phyloP scores from a whole-genome alignment of 37 sponge, comb jelly and placozoan genomes.

The Halichondria panicea region DNA sequence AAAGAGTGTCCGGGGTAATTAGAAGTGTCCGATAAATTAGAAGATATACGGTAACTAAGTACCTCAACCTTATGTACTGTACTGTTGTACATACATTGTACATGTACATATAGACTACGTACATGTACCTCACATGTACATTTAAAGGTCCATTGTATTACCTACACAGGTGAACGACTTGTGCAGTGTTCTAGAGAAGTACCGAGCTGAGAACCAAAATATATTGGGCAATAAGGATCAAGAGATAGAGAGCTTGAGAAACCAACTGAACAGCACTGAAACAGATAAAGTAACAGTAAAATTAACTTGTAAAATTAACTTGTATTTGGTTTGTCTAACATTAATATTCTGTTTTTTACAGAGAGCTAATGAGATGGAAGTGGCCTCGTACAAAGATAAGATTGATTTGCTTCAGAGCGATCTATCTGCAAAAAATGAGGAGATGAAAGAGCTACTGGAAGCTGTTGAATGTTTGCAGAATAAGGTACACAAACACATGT shows the following conservation, averaged over 20 bases:
- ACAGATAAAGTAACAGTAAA: constrained; percentile 6
- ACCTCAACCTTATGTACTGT: too few species aligned
- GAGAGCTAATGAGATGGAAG: not conserved
- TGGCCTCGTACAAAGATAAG: not conserved
- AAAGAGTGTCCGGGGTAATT: too few species aligned
- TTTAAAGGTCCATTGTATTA: too few species aligned
- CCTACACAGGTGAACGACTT: constrained; percentile 26
- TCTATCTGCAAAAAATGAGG: constrained; percentile 13
- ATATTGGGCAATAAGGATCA: constrained; percentile 37
- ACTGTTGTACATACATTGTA: too few species aligned
- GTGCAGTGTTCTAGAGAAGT: constrained; percentile 40
- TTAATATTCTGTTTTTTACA: constrained; percentile 2
- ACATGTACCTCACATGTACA: too few species aligned
- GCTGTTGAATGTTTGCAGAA: constrained; percentile 21
- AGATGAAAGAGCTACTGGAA: constrained; percentile 25
- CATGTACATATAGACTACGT: too few species aligned
- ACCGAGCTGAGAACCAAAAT: constrained; percentile 44
- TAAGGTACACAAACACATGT: too few species aligned
- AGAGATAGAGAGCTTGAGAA: constrained; percentile 26
- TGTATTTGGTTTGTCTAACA: not conserved
- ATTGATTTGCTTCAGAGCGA: not conserved
- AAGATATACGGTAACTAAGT: too few species aligned
- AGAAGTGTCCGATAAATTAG: too few species aligned
- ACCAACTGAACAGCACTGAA: constrained; percentile 17
- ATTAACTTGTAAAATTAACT: not conserved